Evolutionary conservation across 2,888 invertebrate species (phyloP), one percentile per base, ranked within the genome.

Genomic region (Listrodromus nycthemerus): DNA sequence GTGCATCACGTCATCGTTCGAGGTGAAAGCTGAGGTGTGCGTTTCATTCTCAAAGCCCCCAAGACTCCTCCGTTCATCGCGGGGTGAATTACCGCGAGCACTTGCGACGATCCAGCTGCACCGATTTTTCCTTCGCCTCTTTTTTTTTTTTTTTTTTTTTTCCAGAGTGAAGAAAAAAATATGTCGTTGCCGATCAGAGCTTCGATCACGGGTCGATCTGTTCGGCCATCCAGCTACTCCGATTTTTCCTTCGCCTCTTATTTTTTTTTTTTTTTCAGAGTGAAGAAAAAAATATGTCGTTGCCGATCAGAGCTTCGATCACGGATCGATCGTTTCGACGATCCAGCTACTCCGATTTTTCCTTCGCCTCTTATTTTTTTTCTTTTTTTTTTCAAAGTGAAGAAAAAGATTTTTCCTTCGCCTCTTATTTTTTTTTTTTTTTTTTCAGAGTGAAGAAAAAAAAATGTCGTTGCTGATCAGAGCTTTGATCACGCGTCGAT

Each of bases 161-260:
- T 71, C 2, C 55, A 82, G 52, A 27, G n/a, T 58, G 10, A 5
- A 74, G 19, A 5, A 33, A 7, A 19, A 10, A 48, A 50, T 33
- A 83, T 83, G 81, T 77, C 83, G 13, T n/a, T 85, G 2, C 50
- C 65, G 45, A 66, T 73, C 21, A 55, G 67, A 45, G 67, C 79
- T 10, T 66, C 71, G 1, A n/a, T 69, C 10, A 10, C 73, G 58
- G 37, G 61, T 41, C 41, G 75, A 75, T 41, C 58, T 8, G 52
- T 78, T 30, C 30, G 74, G 19, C 66, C 52, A 69, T 45, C 76
- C n/a, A n/a, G n/a, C n/a, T n/a, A n/a, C n/a, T n/a, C n/a, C n/a
- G n/a, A n/a, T n/a, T n/a, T n/a, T n/a, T n/a, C n/a, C n/a, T 21
- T 10, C 41, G 8, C 10, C 21, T 2, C 13, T 13, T 27, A 24